Evolutionary conservation across 2,113 vertebrate species (phyloP).

Genomic region (Platysteira castanea): DNA sequence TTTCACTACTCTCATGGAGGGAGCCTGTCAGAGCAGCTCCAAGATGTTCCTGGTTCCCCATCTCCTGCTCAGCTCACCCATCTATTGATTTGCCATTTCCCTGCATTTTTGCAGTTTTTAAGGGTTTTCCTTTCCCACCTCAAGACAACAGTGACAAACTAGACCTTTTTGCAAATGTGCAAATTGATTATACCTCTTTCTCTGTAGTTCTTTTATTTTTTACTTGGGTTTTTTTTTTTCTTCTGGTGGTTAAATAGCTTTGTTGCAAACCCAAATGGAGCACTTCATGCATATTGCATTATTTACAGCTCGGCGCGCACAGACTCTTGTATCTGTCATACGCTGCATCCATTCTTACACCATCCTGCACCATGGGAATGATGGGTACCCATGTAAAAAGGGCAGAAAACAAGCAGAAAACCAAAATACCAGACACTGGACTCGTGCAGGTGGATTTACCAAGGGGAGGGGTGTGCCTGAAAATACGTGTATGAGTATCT

Average conservation of each 20-base stretch:
- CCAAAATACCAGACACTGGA: neutral
- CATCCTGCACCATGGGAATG: neutral
- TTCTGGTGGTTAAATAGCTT: neutral
- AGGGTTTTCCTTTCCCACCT: neutral
- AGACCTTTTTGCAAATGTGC: neutral
- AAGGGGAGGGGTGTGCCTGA: neutral
- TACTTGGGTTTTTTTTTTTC: too few relatives aligned
- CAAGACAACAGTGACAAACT: neutral
- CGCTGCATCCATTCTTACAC: neutral
- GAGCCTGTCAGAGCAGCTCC: neutral
- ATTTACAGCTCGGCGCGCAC: neutral
- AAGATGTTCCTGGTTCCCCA: neutral
- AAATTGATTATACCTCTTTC: neutral
- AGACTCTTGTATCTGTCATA: neutral
- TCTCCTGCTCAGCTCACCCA: neutral
- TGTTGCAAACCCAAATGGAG: constrained; percentile 9
- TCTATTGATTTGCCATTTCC: neutral
- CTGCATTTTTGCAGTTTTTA: neutral
- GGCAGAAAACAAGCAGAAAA: neutral
- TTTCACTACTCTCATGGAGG: neutral
- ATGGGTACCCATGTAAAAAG: neutral
- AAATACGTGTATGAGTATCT: neutral
- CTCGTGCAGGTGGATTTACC: neutral
- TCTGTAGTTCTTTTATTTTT: neutral
- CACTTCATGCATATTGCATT: constrained; percentile 35